Evolutionary conservation across 2,888 invertebrate species (phyloP).

Genomic region (Sesamia inferens): DNA sequence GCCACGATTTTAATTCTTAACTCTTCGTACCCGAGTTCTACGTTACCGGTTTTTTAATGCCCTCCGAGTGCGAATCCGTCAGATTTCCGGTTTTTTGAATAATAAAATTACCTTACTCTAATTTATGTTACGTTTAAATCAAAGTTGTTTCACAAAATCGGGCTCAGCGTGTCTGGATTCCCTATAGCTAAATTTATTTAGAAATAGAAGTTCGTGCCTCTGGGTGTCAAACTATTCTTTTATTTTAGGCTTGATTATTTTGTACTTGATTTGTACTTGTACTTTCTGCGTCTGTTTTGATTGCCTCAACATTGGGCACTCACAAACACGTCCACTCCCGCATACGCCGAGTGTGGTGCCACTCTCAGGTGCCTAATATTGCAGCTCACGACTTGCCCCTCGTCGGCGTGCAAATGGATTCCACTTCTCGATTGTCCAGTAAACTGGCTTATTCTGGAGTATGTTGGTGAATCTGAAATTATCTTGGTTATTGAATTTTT

Average conservation of each 20-base stretch:
- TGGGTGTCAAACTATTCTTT: no score
- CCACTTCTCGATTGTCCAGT: constrained; percentile 69
- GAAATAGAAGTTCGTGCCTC: not conserved
- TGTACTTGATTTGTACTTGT: no score
- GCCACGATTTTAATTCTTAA: no score
- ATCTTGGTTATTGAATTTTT: no score
- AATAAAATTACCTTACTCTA: not conserved
- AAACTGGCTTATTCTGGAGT: constrained; percentile 56
- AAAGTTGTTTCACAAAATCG: not conserved
- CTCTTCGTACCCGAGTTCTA: no score
- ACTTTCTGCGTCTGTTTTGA: no score
- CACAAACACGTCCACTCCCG: constrained; percentile 5
- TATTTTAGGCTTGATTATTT: no score
- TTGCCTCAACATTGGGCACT: constrained; percentile 20
- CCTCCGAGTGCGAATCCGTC: no score
- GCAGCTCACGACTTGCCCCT: constrained; percentile 52
- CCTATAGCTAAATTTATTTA: no score
- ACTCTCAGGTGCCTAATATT: constrained; percentile 60
- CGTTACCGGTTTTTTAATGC: no score
- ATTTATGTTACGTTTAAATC: no score
- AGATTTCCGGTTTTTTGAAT: no score
- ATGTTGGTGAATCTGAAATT: not conserved
- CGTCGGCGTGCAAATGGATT: constrained; percentile 68
- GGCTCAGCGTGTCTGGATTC: not conserved
- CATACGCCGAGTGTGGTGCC: constrained; percentile 25